These are phyloP conservation scores for Acleris laterana DNA, from an alignment of 2,888 invertebrate genomes.

Conservation along the genomic window DNA sequence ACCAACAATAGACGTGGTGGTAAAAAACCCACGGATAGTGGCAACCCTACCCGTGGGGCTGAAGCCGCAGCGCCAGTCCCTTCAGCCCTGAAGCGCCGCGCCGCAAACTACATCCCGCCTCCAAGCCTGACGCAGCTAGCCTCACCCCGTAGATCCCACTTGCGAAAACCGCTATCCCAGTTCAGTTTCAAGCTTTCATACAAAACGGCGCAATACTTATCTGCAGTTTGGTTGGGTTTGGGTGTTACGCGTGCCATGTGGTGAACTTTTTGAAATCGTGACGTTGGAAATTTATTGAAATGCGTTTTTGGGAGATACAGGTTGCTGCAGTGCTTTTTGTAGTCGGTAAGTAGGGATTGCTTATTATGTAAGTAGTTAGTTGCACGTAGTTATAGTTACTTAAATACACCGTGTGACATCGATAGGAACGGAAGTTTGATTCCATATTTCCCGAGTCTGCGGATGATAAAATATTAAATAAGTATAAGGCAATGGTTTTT, in stretches of 20 bases:
- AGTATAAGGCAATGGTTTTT: too few relatives aligned
- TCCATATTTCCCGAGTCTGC: too few relatives aligned
- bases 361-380: background rate
- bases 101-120: slow-evolving; percentile 22
- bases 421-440: too few relatives aligned
- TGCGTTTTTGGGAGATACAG: slow-evolving; percentile 19
- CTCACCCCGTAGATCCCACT: background rate
- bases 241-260: slow-evolving; percentile 14
- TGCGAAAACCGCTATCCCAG: background rate
- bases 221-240: background rate
- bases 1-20: background rate
- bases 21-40: background rate
- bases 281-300: background rate
- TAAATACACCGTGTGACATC: too few relatives aligned
- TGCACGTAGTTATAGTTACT: too few relatives aligned
- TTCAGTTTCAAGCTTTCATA: background rate
- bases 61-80: slow-evolving; percentile 22
- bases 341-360: slow-evolving; percentile 21
- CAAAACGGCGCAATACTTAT: background rate
- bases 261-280: slow-evolving; percentile 10
- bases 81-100: slow-evolving; percentile 27
- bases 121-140: slow-evolving; percentile 12
- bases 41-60: slow-evolving; percentile 27
- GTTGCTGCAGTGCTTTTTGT: slow-evolving; percentile 10
- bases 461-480: too few relatives aligned